phyloP scores from a whole-genome alignment of 2,888 invertebrate species.

The Colletes collaris region DNA sequence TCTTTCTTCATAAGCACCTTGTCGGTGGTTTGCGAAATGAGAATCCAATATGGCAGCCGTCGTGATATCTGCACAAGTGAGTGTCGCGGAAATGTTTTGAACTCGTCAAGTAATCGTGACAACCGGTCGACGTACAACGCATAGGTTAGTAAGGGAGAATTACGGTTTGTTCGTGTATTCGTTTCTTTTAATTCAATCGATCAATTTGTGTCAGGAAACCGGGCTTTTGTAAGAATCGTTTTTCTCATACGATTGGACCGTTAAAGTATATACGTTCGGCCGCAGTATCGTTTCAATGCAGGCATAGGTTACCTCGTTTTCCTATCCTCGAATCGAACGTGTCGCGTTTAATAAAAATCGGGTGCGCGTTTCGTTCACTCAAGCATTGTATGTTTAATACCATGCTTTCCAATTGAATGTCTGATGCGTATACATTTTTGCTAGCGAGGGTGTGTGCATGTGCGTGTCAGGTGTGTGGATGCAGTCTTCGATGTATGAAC shows the following conservation, averaged over 20 bases:
- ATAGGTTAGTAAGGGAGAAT: conserved; percentile 76
- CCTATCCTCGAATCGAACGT: conserved; percentile 3
- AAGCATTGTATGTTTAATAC: conserved; percentile 1
- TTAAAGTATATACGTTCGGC: conserved; percentile 32
- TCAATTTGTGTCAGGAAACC: conserved; percentile 62
- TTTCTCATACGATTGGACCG: conserved; percentile 32
- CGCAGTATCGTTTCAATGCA: conserved; percentile 39
- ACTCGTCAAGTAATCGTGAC: conserved; percentile 74
- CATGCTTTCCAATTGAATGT: conserved; percentile 14
- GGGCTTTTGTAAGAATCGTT: conserved; percentile 45
- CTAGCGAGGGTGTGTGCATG: conserved; percentile 32
- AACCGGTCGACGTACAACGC: conserved; percentile 75
- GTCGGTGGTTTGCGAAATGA: conserved; percentile 63
- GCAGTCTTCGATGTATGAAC: conserved; percentile 24
- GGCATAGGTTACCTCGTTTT: conserved; percentile 50
- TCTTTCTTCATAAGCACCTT: conserved; percentile 40
- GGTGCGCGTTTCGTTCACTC: not conserved
- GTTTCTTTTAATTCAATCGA: conserved; percentile 21
- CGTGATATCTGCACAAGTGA: conserved; percentile 74
- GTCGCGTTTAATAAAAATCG: conserved; percentile 7
- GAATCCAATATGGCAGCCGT: conserved; percentile 78
- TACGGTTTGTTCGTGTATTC: conserved; percentile 30
- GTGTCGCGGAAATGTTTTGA: conserved; percentile 78
- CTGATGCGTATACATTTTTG: conserved; percentile 26
- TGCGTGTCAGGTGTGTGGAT: conserved; percentile 40